A percentile compares a stretch with the other conserved stretches of the same genome.
Evolutionary conservation across 1,140 invertebrate genomes (phyloP).

Genomic region (Luehdorfia chinensis): DNA sequence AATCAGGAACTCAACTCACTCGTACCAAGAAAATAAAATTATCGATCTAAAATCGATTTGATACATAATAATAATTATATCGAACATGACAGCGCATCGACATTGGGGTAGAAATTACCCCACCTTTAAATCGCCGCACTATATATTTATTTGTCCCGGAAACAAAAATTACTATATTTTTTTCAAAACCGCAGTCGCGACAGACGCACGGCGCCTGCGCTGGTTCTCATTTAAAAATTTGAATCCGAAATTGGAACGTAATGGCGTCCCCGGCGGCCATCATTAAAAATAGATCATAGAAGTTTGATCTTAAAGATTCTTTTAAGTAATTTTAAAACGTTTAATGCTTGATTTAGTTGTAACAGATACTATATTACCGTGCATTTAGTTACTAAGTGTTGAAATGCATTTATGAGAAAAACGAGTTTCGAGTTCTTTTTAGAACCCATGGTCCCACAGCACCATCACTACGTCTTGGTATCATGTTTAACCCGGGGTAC

Average conservation of each 20-base stretch:
- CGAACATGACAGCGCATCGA: constrained; percentile 24
- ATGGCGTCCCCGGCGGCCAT: constrained; percentile 40
- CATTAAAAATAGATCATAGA: constrained; percentile 62
- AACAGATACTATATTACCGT: constrained; percentile 19
- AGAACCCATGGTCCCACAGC: no score
- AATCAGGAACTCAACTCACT: no score
- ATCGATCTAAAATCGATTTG: constrained; percentile 32
- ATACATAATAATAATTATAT: constrained; percentile 32
- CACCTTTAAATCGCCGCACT: constrained; percentile 22
- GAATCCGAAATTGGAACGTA: constrained; percentile 52
- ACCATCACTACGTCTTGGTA: no score
- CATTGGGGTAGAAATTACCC: constrained; percentile 10
- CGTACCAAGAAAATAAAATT: constrained; percentile 15
- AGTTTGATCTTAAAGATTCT: constrained; percentile 27
- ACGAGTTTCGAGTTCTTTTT: no score
- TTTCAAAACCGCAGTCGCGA: constrained; percentile 45
- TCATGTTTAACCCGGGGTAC: no score
- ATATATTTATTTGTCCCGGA: constrained; percentile 36
- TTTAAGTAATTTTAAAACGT: constrained; percentile 46
- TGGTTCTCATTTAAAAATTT: constrained; percentile 37
- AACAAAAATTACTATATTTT: constrained; percentile 46
- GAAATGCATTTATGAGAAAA: no score
- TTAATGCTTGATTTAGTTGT: constrained; percentile 40
- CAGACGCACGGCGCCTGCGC: constrained; percentile 43
- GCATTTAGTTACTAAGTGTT: no score